Evolutionary conservation across 2,113 vertebrate species (phyloP).

Genomic region (Hypocryptadius cinnamomeus): DNA sequence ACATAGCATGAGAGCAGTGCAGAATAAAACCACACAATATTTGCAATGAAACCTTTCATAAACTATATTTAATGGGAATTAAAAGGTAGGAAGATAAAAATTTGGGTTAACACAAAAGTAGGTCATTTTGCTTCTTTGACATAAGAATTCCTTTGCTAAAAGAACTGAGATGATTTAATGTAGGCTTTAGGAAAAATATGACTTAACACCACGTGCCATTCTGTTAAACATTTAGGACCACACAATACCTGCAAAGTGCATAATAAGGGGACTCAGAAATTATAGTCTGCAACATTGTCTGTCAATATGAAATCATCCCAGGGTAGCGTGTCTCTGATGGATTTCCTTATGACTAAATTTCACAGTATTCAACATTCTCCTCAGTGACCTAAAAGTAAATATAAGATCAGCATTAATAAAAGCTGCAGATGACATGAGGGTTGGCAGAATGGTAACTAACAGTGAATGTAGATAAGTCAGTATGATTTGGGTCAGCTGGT

Average conservation of each 20-base stretch:
- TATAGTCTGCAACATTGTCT: not conserved
- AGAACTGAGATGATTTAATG: not conserved
- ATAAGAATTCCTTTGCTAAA: not conserved
- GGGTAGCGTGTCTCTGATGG: not conserved
- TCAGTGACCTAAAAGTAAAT: conserved; percentile 29
- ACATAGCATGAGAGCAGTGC: not conserved
- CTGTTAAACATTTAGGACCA: not conserved
- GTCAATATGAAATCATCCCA: not conserved
- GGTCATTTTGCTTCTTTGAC: not conserved
- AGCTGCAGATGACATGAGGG: not conserved
- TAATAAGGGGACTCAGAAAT: not conserved
- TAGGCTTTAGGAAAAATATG: not conserved
- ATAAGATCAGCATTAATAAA: conserved; percentile 38
- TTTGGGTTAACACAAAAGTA: not conserved
- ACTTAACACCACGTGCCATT: not conserved
- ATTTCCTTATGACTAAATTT: not conserved
- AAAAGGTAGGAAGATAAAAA: not conserved
- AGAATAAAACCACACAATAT: not conserved
- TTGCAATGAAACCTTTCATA: not conserved
- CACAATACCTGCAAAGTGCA: not conserved
- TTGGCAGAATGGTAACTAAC: conserved; percentile 10
- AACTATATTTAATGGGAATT: not conserved
- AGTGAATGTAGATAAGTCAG: not conserved
- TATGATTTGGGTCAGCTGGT: conserved; percentile 25
- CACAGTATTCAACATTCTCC: not conserved